Percentiles rank a stretch among this genome's conserved stretches.
Conservation (phyloP, 2,797 vertebrate species). For the Acanthurus lineatus region DNA sequence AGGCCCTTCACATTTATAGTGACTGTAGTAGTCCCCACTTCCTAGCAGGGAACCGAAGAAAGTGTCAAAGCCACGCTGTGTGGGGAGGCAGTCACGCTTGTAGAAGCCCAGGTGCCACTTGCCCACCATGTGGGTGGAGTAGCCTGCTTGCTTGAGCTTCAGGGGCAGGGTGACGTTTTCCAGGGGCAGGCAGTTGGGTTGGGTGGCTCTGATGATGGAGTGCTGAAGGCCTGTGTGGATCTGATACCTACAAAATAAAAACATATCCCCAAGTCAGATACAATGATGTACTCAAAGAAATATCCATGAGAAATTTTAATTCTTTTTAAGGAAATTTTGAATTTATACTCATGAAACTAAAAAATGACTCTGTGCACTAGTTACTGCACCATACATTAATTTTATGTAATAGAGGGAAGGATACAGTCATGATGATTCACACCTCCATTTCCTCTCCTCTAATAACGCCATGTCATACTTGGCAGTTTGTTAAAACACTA, state of each 20-base stretch:
- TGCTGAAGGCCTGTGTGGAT: constrained; percentile 99
- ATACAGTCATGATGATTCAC: neutral
- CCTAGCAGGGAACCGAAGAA: constrained; percentile 97
- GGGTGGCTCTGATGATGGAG: constrained; percentile 95
- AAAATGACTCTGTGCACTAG: neutral
- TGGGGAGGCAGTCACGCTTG: constrained; percentile 94
- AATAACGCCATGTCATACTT: neutral
- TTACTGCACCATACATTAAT: neutral
- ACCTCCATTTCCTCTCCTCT: neutral
- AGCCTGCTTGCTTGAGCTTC: constrained; percentile 94
- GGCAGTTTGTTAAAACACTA: neutral
- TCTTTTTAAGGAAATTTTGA: neutral
- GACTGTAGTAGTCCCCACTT: constrained; percentile 96
- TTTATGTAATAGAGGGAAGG: neutral
- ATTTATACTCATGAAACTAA: neutral
- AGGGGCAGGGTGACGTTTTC: constrained; percentile 95
- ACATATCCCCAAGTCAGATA: constrained; percentile 10
- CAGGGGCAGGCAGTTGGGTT: constrained; percentile 96
- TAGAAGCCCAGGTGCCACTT: constrained; percentile 99
- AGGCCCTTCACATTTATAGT: constrained; percentile 96
- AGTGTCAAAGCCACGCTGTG: constrained; percentile 94
- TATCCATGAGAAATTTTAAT: neutral
- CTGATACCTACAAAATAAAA: constrained; percentile 90
- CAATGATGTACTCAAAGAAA: neutral
- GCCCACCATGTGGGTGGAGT: constrained; percentile 98